Percentiles rank a stretch among this genome's conserved stretches.
phyloP scores from a whole-genome alignment of 35 echinoderm and acorn worm genomes.

The Ophioderma brevispina region DNA sequence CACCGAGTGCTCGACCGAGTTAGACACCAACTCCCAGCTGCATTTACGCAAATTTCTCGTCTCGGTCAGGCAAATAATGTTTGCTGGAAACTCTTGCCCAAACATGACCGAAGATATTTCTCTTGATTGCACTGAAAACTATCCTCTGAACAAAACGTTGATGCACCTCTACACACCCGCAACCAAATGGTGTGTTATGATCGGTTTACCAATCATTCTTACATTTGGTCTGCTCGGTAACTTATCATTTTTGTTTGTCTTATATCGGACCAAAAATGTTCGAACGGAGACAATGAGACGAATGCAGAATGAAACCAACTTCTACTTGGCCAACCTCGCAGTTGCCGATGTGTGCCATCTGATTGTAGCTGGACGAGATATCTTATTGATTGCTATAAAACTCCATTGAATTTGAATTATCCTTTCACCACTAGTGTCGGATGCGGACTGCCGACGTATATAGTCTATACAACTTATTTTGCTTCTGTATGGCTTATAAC shows the following conservation, averaged over 20 bases:
- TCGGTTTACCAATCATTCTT: not conserved
- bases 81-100: too few species aligned
- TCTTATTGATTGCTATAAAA: not conserved
- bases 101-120: too few species aligned
- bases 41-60: too few species aligned
- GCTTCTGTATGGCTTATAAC: not conserved
- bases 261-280: not conserved
- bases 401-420: not conserved
- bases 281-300: not conserved
- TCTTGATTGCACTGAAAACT: not conserved
- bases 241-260: not conserved
- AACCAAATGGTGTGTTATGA: not conserved
- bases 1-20: too few species aligned
- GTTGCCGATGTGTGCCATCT: not conserved
- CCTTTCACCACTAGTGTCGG: not conserved
- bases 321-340: not conserved
- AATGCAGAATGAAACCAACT: not conserved
- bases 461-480: not conserved
- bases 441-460: not conserved
- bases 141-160: not conserved
- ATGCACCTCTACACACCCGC: not conserved
- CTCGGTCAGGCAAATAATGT: too few species aligned
- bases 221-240: not conserved
- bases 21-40: too few species aligned
- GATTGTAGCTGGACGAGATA: not conserved